These are phyloP conservation scores for Luperina nickerlii DNA, from an alignment of 2,888 invertebrate genomes.

Conservation along the genomic window DNA sequence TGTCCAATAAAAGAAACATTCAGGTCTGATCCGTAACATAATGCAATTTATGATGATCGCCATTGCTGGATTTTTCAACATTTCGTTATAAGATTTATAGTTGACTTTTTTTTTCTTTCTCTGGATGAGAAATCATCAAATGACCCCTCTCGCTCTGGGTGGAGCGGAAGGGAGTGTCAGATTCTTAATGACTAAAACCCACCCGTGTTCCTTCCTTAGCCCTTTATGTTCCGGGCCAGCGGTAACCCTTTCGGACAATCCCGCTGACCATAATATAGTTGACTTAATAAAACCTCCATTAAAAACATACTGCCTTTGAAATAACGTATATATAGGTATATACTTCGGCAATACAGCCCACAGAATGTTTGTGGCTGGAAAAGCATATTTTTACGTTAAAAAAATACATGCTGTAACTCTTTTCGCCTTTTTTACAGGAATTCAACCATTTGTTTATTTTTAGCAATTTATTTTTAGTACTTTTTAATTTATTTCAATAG, in stretches of 20 bases:
- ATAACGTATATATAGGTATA: constrained; percentile 2
- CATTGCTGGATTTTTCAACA: neutral
- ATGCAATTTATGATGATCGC: neutral
- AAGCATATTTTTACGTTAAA: neutral
- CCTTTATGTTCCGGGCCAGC: too few relatives aligned
- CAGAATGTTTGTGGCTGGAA: neutral
- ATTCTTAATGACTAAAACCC: too few relatives aligned
- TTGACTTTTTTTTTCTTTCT: too few relatives aligned
- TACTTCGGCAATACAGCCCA: neutral
- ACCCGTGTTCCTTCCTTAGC: too few relatives aligned
- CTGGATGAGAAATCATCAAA: too few relatives aligned
- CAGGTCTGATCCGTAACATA: neutral
- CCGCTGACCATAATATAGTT: neutral
- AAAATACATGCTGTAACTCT: neutral
- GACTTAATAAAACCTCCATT: neutral
- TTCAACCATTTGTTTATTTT: neutral
- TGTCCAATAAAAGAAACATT: neutral
- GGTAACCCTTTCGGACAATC: too few relatives aligned
- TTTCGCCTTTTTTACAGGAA: neutral
- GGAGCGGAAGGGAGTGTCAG: too few relatives aligned
- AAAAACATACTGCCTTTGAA: neutral
- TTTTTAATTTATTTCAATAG: neutral
- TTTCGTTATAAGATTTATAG: neutral
- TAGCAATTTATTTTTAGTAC: neutral
- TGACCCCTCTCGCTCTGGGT: too few relatives aligned